Base-by-base conservation (phyloP, 2,797 vertebrate species). In the Falco berigora region DNA sequence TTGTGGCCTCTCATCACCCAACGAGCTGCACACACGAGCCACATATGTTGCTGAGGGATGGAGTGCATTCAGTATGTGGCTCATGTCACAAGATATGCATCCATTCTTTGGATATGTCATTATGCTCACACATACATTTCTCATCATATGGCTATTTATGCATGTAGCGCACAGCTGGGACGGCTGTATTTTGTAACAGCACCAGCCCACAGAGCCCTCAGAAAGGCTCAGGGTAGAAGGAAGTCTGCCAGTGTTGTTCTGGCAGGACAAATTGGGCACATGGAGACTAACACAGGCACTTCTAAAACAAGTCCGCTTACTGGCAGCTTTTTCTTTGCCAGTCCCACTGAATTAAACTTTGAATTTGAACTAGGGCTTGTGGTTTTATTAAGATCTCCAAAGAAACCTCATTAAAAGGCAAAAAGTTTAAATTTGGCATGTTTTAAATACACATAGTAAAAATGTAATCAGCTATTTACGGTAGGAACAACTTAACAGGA, bases 11-110 rank as follows among this genome's bases (percentile, higher is more conserved):
- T 50, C 21, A 28, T 15, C 59, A 68, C 36, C 34, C 67, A 44
- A 7, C 9, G 24, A 61, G 42, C 59, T 28, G 24, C 47, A 75
- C 71, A 75, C 71, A 34, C 11, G 56, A 80, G 59, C 52, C 50
- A 49, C 2, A 0, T 8, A 19, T 0, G 0, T 4, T 74, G 40
- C 88, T 40, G 58, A 82, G 36, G 23, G 46, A 50, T 2, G 9
- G 46, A 68, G 28, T 4, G 10, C 3, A 0, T 22, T 73, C 30
- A 17, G 0, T 10, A 20, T 11, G 27, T 18, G 19, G 40, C 20
- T 74, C 22, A 2, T 7, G 24, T 36, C 80, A 83, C 0, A 0
- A 79, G 38, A 62, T 12, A 28, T 0, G 32, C 23, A 52, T 53
- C 67, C 8, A 0, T 24, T 23, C 49, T 81, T 64, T 32, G 21